Evolutionary conservation across 2,888 invertebrate genomes (phyloP).

Genomic region (Nephrotoma guestfalica): DNA sequence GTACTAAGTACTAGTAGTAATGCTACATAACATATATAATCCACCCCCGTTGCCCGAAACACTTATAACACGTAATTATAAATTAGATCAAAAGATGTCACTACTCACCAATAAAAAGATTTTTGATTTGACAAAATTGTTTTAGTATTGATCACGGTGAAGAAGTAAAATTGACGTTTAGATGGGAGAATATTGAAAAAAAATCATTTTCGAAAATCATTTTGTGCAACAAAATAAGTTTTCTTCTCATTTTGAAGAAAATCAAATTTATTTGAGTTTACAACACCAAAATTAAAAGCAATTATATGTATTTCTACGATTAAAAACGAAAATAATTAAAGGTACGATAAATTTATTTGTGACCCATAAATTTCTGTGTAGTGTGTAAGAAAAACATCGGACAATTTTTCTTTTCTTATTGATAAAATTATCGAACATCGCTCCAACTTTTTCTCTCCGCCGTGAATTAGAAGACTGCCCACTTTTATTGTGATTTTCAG

Average conservation of each 20-base stretch:
- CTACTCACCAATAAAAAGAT: background rate
- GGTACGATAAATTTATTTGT: background rate
- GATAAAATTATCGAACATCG: background rate
- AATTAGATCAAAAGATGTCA: background rate
- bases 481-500: background rate
- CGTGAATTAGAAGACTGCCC: background rate
- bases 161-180: background rate
- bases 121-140: background rate
- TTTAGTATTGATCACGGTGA: background rate
- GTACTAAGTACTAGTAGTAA: too few relatives aligned
- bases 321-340: background rate
- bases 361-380: background rate
- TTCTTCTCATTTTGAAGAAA: background rate
- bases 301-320: background rate
- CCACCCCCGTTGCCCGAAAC: too few relatives aligned
- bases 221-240: background rate
- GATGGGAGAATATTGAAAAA: background rate
- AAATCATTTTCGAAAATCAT: background rate
- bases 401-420: background rate
- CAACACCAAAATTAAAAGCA: background rate
- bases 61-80: too few relatives aligned
- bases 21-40: too few relatives aligned
- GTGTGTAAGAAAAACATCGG: background rate
- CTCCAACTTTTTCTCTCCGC: background rate
- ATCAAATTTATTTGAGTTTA: background rate